A percentile compares a stretch with the other conserved stretches of the same genome.
Conservation (phyloP, 2,888 invertebrate species). For the Nomada fucata region DNA sequence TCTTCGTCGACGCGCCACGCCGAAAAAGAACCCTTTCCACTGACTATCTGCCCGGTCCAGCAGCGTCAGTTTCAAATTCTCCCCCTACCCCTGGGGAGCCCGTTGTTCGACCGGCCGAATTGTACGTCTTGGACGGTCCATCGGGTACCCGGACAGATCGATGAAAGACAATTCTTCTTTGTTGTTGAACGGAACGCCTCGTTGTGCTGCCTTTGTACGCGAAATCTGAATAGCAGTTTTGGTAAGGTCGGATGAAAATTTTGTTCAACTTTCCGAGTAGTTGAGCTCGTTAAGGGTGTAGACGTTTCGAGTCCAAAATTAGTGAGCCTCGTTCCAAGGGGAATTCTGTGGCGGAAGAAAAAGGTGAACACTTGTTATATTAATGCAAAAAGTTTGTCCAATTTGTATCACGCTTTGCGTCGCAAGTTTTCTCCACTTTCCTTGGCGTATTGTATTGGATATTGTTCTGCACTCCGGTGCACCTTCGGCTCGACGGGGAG, state of each 20-base stretch:
- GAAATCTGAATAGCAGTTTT: no score
- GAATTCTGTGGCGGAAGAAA: no score
- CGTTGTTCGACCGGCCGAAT: not conserved
- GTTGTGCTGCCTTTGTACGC: no score
- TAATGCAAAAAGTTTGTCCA: not conserved
- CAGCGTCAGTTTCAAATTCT: constrained; percentile 25
- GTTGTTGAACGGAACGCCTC: no score
- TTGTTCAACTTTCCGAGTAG: no score
- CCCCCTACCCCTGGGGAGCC: not conserved
- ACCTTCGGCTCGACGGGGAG: constrained; percentile 8
- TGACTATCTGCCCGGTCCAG: constrained; percentile 36
- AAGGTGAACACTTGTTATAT: no score
- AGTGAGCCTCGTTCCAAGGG: no score
- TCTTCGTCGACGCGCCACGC: constrained; percentile 36
- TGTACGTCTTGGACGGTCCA: not conserved
- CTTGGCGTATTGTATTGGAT: not conserved
- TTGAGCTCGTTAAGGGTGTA: no score
- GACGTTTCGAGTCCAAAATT: no score
- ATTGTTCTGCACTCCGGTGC: constrained; percentile 5
- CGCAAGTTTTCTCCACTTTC: not conserved
- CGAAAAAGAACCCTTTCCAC: constrained; percentile 34
- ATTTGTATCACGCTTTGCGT: not conserved
- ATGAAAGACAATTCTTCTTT: not conserved
- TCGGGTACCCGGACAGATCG: not conserved
- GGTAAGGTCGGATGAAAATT: no score